Base-by-base conservation (phyloP, 2,113 vertebrate genomes). In the Orthonyx spaldingii region DNA sequence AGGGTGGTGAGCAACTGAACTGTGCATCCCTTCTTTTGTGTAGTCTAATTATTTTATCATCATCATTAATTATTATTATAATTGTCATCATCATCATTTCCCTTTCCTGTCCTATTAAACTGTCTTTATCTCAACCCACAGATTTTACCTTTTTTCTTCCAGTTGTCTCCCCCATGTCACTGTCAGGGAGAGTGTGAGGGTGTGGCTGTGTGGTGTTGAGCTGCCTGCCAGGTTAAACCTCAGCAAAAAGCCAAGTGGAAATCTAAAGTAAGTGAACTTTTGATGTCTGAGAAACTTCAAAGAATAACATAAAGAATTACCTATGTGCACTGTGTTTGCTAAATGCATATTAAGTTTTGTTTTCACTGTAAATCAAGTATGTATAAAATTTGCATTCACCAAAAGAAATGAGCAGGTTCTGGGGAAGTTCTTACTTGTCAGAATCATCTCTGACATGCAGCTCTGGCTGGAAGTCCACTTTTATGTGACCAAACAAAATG, bases 181-280 rank as follows among this genome's bases (percentile, higher is more conserved):
- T 56, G 35, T 8, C 0, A 1, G 32, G 35, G 23, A 24, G 4
- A 37, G 15, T 21, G 61, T 10, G 13, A 28, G 32, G 0, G 0
- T 28, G 26, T 27, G 12, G 47, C 33, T 59, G n/a, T 19, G 39
- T 21, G 32, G 26, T 37, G 47, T 9, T 61, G 17, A 55, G 41
- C 42, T 70, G 56, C 63, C 63, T 30, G 33, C 49, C 42, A 37
- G 11, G 27, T 22, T 87, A 50, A 92, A 30, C 13, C 9, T 26
- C 37, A 61, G 23, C 14, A 63, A 87, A 91, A 69, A 89, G 41
- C 33, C 66, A 93, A 68, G 94, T 1, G 68, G n/a, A 64, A 37
- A 76, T 46, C 57, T 87, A 90, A 88, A 61, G 17, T 60, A 90
- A 64, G 35, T 47, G 37, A 57, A 63, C 30, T 87, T 57, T n/a